phyloP scores from a whole-genome alignment of 2,797 vertebrate genomes.

The Varecia variegata region DNA sequence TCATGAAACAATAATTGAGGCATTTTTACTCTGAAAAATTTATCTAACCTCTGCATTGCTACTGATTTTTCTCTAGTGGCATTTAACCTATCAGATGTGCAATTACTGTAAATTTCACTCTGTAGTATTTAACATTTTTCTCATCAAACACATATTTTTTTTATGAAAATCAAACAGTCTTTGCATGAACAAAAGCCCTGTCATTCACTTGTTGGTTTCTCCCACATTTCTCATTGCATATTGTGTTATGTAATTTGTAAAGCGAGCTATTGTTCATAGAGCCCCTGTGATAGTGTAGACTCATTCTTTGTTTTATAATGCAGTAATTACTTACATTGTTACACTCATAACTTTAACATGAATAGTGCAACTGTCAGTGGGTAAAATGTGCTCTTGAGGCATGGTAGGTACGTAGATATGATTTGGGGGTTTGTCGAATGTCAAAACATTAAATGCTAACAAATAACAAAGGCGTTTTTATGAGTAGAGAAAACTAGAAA shows the following conservation, averaged over 20 bases:
- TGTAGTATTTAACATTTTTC: background rate
- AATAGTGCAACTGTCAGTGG: background rate
- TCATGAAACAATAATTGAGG: background rate
- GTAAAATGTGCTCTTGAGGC: slow-evolving; percentile 3
- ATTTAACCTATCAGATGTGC: background rate
- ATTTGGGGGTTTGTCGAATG: background rate
- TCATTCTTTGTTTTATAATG: background rate
- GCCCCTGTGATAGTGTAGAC: background rate
- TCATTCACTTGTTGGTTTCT: background rate
- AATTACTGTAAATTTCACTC: background rate
- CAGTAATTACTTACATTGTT: background rate
- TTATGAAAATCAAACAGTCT: background rate
- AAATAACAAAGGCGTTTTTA: background rate
- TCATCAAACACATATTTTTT: background rate
- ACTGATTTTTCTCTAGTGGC: background rate
- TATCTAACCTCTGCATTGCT: background rate
- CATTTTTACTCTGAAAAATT: background rate
- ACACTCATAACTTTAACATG: slow-evolving; percentile 27
- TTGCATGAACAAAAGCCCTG: background rate
- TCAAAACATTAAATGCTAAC: background rate
- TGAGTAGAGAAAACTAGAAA: background rate
- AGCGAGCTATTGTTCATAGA: background rate
- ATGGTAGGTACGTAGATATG: background rate
- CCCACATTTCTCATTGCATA: background rate
- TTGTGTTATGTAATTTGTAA: background rate